phyloP scores from a whole-genome alignment of 2,888 invertebrate species.

The Heteropelma amictum region DNA sequence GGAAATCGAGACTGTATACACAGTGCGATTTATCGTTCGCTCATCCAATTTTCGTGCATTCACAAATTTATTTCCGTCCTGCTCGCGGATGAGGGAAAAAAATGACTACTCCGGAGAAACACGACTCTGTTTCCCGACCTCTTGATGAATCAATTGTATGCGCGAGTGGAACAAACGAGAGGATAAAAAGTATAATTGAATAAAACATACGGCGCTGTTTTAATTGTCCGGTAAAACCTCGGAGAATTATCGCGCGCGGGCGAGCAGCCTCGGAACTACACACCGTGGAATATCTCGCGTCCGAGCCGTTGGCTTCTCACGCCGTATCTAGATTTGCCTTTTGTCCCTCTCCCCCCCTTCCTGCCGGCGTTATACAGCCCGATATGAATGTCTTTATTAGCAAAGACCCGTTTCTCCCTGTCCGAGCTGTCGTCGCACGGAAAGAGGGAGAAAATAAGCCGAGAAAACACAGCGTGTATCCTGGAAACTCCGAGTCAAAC shows the following conservation, averaged over 20 bases:
- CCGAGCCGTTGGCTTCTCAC: conserved; percentile 42
- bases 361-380: too few relatives aligned
- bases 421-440: conserved; percentile 36
- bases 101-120: too few relatives aligned
- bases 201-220: not conserved
- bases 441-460: conserved; percentile 35
- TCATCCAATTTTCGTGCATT: too few relatives aligned
- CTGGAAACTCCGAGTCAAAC: conserved; percentile 40
- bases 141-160: too few relatives aligned
- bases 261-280: conserved; percentile 31
- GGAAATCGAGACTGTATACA: conserved; percentile 49
- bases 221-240: not conserved
- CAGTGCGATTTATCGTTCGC: too few relatives aligned
- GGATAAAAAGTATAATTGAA: not conserved
- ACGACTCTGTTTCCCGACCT: too few relatives aligned
- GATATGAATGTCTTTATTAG: conserved; percentile 77
- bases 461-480: conserved; percentile 41
- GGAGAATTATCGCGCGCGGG: conserved; percentile 25
- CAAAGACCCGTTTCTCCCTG: conserved; percentile 54
- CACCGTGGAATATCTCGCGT: conserved; percentile 49
- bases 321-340: conserved; percentile 60
- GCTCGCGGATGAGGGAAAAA: too few relatives aligned
- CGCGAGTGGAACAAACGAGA: not conserved
- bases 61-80: too few relatives aligned
- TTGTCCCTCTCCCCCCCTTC: conserved; percentile 65